These are phyloP conservation scores for Habroteleia sp. DNA, from an alignment of 2,888 invertebrate species.

Conservation along the genomic window DNA sequence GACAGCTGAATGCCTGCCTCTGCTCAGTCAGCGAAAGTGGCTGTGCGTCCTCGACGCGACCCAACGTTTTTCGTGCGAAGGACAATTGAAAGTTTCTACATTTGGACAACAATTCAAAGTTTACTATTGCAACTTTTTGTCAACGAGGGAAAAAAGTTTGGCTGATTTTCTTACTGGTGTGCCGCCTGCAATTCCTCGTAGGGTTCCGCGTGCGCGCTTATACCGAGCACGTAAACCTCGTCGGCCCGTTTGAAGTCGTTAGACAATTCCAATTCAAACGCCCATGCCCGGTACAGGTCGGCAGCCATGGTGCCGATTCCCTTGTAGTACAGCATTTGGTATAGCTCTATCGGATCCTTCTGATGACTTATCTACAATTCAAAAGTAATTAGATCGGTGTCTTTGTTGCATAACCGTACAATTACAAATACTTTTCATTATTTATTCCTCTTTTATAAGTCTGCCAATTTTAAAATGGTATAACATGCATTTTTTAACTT, in stretches of 20 bases:
- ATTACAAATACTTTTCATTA: no score
- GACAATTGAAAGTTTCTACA: constrained; percentile 88
- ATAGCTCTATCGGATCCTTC: constrained; percentile 89
- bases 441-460: no score
- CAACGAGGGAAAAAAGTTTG: no score
- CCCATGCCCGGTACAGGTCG: constrained; percentile 94
- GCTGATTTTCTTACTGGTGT: constrained; percentile 84
- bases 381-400: no score
- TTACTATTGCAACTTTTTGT: no score
- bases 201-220: constrained; percentile 90
- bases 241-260: constrained; percentile 93
- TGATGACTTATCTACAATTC: constrained; percentile 86
- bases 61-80: constrained; percentile 86
- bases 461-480: no score
- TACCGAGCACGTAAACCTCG: constrained; percentile 89
- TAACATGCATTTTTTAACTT: no score
- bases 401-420: no score
- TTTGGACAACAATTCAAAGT: neutral
- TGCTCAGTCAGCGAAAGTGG: constrained; percentile 86
- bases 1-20: constrained; percentile 88
- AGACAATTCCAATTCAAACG: constrained; percentile 90
- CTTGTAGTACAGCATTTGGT: constrained; percentile 89
- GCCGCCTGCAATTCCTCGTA: constrained; percentile 88
- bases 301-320: constrained; percentile 91
- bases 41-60: constrained; percentile 82